Evolutionary conservation across 1,140 invertebrate genomes (phyloP), one percentile per base, ranked within the genome.

Genomic region (Drosophila neocordata): DNA sequence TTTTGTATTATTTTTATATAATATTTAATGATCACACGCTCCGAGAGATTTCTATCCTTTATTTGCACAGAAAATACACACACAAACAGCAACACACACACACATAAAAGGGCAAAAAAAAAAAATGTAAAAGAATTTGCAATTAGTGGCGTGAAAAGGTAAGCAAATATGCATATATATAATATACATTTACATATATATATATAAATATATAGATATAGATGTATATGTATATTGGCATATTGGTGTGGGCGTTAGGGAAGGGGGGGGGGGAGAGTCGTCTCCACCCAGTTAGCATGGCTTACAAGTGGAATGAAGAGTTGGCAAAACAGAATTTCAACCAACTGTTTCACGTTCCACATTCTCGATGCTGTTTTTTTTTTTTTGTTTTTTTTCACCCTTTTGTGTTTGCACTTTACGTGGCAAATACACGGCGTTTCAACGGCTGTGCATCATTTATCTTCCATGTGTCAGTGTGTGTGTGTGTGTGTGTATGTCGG

Each of bases 401-500:
- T 51, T 68, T 60, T 69, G 38, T 76, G 57, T 75, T 69, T 76
- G 73, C 73, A 60, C 60, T 68, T 65, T 56, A 69, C 79, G 84
- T 84, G 87, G 77, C 77, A 71, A 80, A 84, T 74, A 31, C 27
- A 31, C 27, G 7, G 53, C 55, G 61, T 69, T 81, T 66, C 73
- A 67, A 41, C 24, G 31, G 18, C 55, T 55, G 52, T 27, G 52
- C 27, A 55, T 56, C 27, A 56, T 56, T 56, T 56, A 34, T 56
- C 53, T 34, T n/a, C n/a, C 12, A 12, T 38, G 37, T 38, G 37
- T 38, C 12, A 13, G 35, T 37, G 35, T 37, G 37, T 38, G 12
- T 38, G 37, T 48, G 15, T 44, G 38, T 41, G 38, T 41, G 4
- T 5, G 41, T 44, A 1, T 44, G n/a, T 15, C n/a, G 15, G 8